These are phyloP conservation scores for Asobara japonica DNA, from an alignment of 1,140 invertebrate genomes.

Conservation along the genomic window DNA sequence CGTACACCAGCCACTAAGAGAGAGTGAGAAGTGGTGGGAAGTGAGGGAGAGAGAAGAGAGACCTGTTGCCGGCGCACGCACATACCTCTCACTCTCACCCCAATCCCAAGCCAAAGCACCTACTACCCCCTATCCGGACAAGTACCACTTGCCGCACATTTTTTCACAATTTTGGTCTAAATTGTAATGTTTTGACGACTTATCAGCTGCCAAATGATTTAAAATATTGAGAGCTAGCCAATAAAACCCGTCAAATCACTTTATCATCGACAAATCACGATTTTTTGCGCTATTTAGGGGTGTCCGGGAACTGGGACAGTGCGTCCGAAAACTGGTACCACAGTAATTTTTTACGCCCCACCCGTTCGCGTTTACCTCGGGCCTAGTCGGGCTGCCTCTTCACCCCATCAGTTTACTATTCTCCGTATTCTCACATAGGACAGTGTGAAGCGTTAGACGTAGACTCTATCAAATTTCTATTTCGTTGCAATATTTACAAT, in stretches of 20 bases:
- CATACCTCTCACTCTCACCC: conserved; percentile 28
- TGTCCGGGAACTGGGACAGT: too few relatives aligned
- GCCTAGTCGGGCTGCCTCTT: neutral
- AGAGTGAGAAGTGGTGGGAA: conserved; percentile 24
- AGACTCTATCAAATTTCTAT: conserved; percentile 5
- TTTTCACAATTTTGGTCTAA: neutral
- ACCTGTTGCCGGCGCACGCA: conserved; percentile 62
- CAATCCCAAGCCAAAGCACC: neutral
- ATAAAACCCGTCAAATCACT: conserved; percentile 29
- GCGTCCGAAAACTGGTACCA: too few relatives aligned
- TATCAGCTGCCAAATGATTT: too few relatives aligned
- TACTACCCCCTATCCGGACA: conserved; percentile 22
- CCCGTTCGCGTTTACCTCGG: neutral
- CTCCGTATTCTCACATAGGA: conserved; percentile 45
- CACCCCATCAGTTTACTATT: conserved; percentile 16
- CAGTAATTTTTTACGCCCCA: neutral
- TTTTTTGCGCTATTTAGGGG: too few relatives aligned
- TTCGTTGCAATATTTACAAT: neutral
- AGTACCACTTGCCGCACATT: conserved; percentile 21
- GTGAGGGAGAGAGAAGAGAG: conserved; percentile 36
- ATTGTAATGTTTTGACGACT: too few relatives aligned
- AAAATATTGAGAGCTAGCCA: too few relatives aligned
- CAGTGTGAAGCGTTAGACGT: conserved; percentile 14
- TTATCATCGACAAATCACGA: conserved; percentile 28
- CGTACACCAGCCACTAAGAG: conserved; percentile 1